Conservation (phyloP, 2,888 invertebrate species). For the Gastrophysa polygoni region DNA sequence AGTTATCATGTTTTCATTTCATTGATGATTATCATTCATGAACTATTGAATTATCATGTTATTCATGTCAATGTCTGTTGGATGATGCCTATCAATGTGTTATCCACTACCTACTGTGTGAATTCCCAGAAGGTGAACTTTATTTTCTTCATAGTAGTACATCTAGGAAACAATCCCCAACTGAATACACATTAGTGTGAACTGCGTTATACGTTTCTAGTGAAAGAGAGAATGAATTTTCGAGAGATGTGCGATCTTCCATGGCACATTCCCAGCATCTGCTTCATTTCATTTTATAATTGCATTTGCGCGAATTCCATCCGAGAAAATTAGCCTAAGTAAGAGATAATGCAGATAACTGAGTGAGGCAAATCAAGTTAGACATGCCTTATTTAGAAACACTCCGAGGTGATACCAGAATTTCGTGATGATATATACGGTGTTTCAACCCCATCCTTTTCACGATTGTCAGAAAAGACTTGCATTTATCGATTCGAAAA, state of each 20-base stretch:
- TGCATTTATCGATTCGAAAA: too few species aligned
- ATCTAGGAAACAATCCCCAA: slow-evolving; percentile 23
- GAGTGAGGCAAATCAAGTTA: not conserved
- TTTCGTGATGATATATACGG: too few species aligned
- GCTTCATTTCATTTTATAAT: slow-evolving; percentile 7
- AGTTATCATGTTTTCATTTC: too few species aligned
- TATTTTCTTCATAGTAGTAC: slow-evolving; percentile 29
- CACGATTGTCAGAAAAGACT: too few species aligned
- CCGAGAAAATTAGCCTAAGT: not conserved
- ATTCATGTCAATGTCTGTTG: too few species aligned
- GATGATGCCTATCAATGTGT: too few species aligned
- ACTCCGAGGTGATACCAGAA: too few species aligned
- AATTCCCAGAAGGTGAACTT: slow-evolving; percentile 38
- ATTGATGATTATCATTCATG: too few species aligned
- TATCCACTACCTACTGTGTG: too few species aligned
- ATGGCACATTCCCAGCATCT: slow-evolving; percentile 10
- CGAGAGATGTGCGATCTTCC: not conserved
- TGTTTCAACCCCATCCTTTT: too few species aligned
- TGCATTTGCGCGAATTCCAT: slow-evolving; percentile 6
- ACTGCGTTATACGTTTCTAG: slow-evolving; percentile 10
- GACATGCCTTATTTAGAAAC: not conserved
- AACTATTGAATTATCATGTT: too few species aligned
- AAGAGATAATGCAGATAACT: slow-evolving; percentile 4
- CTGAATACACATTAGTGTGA: slow-evolving; percentile 30
- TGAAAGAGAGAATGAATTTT: not conserved